A percentile compares a stretch with the other conserved stretches of the same genome.
phyloP scores from a whole-genome alignment of 2,113 vertebrate species.

The Hyperopisus bebe region DNA sequence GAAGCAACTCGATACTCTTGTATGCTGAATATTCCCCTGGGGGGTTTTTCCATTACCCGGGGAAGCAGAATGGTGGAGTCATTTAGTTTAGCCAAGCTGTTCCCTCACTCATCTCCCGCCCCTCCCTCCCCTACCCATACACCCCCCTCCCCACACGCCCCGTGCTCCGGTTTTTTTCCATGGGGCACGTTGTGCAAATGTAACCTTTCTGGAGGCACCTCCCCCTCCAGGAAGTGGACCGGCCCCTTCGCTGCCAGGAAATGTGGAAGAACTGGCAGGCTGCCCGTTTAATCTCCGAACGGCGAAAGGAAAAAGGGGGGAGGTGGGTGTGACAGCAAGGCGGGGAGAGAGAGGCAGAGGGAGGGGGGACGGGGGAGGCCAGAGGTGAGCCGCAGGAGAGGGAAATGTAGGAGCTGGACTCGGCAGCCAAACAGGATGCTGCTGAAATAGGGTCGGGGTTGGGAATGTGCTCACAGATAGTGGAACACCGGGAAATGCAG shows the following conservation, averaged over 20 bases:
- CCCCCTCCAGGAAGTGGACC: constrained; percentile 71
- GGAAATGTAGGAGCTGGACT: not conserved
- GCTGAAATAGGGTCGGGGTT: not conserved
- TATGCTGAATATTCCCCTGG: constrained; percentile 33
- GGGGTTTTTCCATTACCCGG: constrained; percentile 32
- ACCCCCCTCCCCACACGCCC: constrained; percentile 50
- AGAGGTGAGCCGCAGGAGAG: not conserved
- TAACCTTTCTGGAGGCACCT: constrained; percentile 78
- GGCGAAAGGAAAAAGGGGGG: constrained; percentile 45
- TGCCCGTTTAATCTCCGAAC: constrained; percentile 82
- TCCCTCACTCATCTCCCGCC: constrained; percentile 30
- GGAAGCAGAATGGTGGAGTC: constrained; percentile 46
- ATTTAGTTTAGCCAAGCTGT: constrained; percentile 55
- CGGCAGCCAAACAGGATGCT: not conserved
- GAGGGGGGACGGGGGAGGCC: not conserved
- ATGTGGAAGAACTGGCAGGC: constrained; percentile 79
- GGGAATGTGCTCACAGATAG: not conserved
- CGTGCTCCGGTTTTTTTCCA: constrained; percentile 60
- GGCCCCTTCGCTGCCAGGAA: constrained; percentile 76
- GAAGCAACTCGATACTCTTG: constrained; percentile 31
- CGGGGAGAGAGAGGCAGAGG: constrained; percentile 23
- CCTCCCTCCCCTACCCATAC: constrained; percentile 35
- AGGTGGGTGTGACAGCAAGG: constrained; percentile 22
- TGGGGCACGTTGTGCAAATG: constrained; percentile 82
- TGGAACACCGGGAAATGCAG: not conserved